Base-by-base conservation (phyloP, 1,140 invertebrate genomes). In the Muscidifurax raptorellus region DNA sequence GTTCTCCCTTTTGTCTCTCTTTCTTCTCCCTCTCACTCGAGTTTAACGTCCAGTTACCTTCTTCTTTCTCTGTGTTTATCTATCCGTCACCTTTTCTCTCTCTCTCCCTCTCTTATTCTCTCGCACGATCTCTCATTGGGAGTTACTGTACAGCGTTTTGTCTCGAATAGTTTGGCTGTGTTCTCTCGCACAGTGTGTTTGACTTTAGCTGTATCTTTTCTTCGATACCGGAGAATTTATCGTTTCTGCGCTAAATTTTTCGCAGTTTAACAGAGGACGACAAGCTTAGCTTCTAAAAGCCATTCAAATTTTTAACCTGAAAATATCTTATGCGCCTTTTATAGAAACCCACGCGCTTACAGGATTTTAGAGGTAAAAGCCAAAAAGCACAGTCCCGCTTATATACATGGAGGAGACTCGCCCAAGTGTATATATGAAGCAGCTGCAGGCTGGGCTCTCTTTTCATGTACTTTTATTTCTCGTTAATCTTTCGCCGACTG, bases 11-110 rank as follows among this genome's bases (percentile, higher is more conserved):
- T 83, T 80, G 18, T 67, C 40, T 76, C 40, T 74, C 80, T 80
- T 82, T 30, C 27, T 36, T 76, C 80, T 83, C 77, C 85, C 79
- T 76, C 64, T 86, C 84, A 78, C 77, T 81, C 71, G 80, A 72
- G 83, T 77, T 84, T 83, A 83, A 85, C 82, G 69, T 72, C 10
- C 66, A 18, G 6, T 69, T 36, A 40, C 4, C 32, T 71, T 72
- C 69, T 52, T 28, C 30, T 36, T 69, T 69, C 52, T 40, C 36
- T 18, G 74, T 85, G 18, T 78, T 85, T 85, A 76, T 82, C 75
- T 71, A 85, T 82, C 79, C 80, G 74, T 71, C 84, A 27, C 83
- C 74, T 25, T 4, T 30, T 4, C 22, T 40, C n/a, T 40, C 28
- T 66, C 40, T 18, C 25, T 71, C 76, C 30, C 28, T 66, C 40